phyloP scores from a whole-genome alignment of 2,113 vertebrate genomes.

The Opisthocomus hoazin region DNA sequence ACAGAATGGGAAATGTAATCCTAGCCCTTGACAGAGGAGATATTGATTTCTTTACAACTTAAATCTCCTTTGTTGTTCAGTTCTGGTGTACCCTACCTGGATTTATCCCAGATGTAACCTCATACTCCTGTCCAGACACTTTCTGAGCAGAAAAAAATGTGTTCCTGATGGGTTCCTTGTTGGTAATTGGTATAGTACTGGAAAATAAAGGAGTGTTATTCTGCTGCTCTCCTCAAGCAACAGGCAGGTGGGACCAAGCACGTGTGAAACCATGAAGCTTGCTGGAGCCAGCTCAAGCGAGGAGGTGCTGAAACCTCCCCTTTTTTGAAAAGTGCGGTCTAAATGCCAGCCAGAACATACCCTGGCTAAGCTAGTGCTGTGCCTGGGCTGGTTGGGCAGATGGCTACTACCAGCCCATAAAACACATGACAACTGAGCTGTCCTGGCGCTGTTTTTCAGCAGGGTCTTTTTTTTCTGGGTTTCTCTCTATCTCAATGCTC shows the following conservation, averaged over 20 bases:
- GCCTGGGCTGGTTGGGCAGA: neutral
- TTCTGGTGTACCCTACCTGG: neutral
- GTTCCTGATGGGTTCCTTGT: neutral
- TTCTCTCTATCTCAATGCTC: neutral
- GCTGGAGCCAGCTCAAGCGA: neutral
- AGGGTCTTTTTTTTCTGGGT: fast-evolving
- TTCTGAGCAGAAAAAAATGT: neutral
- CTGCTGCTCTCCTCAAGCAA: neutral
- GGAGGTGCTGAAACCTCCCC: neutral
- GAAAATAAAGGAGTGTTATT: neutral
- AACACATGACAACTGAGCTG: neutral
- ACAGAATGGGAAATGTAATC: neutral
- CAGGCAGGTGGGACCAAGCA: neutral
- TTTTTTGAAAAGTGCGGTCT: neutral
- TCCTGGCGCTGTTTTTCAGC: neutral
- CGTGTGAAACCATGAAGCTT: neutral
- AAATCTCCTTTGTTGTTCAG: neutral
- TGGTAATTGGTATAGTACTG: neutral
- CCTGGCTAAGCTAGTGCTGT: neutral
- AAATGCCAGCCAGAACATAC: neutral
- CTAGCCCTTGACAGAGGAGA: neutral
- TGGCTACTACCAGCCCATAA: neutral
- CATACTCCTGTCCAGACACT: neutral
- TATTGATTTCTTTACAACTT: neutral
- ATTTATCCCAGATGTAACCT: neutral